Base-by-base conservation (phyloP, 64 coral and sea anemone genomes). In the Exaiptasia diaphana region DNA sequence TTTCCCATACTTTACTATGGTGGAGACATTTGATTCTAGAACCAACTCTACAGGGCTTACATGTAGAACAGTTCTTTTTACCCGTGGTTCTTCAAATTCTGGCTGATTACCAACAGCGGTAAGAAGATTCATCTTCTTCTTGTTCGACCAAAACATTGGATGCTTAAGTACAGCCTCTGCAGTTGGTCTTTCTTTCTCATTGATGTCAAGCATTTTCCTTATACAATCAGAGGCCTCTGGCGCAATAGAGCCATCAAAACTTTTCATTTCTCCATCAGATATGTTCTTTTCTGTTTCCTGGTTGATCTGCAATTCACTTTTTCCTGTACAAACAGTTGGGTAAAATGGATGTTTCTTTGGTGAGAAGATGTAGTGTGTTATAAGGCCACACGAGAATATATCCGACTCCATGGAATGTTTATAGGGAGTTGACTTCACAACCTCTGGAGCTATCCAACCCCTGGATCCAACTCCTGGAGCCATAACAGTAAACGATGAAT, bases 51-150 rank as follows among this genome's bases (percentile, higher is more conserved):
- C n/a, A n/a, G n/a, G n/a, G n/a, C n/a, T n/a, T n/a, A n/a, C n/a
- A n/a, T n/a, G n/a, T n/a, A n/a, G n/a, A n/a, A n/a, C n/a, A n/a
- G n/a, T n/a, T n/a, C n/a, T n/a, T n/a, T n/a, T n/a, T n/a, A n/a
- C n/a, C n/a, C n/a, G n/a, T n/a, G n/a, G n/a, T n/a, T n/a, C n/a
- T 53, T 82, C 42, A 28, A 82, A 82, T 82, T 82, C 78, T 23
- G 20, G 30, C 17, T 68, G 78, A 53, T 68, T 68, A 35, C 78
- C 78, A 4, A 82, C 78, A 31, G 14, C 46, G 27, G 27, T 45
- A 0, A 82, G 78, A 31, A 82, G 68, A 26, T 82, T 43, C 2
- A 64, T 50, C 22, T 37, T 82, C 31, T 23, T 82, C 48, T 42
- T 29, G 6, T 68, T 41, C 32, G 44, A 15, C 78, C 78, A 82